These are phyloP conservation scores for Caenorhabditis sp. DNA, from an alignment of 2,888 invertebrate genomes.

Conservation along the genomic window DNA sequence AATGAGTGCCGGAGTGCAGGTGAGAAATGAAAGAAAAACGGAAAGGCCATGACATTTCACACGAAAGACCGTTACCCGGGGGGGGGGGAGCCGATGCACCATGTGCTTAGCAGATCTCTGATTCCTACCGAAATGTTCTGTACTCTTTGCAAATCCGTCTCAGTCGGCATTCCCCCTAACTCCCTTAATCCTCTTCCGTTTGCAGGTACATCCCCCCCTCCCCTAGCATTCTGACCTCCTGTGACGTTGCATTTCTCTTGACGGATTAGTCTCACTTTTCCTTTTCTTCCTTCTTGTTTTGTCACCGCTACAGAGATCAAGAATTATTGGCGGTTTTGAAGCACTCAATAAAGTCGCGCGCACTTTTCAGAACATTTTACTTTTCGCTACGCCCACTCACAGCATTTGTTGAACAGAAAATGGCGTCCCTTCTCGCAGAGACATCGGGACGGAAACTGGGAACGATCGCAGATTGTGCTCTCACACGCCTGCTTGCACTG, in stretches of 20 bases:
- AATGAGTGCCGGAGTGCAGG: too few relatives aligned
- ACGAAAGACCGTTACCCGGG: neutral
- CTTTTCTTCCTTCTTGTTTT: slow-evolving; percentile 7
- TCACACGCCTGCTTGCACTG: slow-evolving; percentile 76
- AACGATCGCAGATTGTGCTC: slow-evolving; percentile 72
- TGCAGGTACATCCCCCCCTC: neutral
- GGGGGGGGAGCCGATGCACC: too few relatives aligned
- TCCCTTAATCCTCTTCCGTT: too few relatives aligned
- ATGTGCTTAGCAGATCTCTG: too few relatives aligned
- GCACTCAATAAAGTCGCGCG: too few relatives aligned
- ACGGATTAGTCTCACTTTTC: slow-evolving; percentile 11
- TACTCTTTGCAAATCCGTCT: neutral
- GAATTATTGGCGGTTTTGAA: too few relatives aligned
- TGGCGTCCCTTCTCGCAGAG: slow-evolving; percentile 74
- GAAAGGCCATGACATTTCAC: neutral
- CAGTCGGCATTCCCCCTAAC: neutral
- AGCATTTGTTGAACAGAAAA: slow-evolving; percentile 77
- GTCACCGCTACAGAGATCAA: too few relatives aligned
- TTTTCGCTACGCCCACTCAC: slow-evolving; percentile 60
- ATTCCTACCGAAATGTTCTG: too few relatives aligned
- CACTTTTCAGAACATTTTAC: neutral
- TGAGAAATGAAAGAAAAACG: too few relatives aligned
- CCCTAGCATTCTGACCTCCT: slow-evolving; percentile 30
- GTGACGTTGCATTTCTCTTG: slow-evolving; percentile 4
- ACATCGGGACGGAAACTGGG: slow-evolving; percentile 66